Evolutionary conservation across 2,797 vertebrate genomes (phyloP).

Genomic region (Loriculus beryllinus): DNA sequence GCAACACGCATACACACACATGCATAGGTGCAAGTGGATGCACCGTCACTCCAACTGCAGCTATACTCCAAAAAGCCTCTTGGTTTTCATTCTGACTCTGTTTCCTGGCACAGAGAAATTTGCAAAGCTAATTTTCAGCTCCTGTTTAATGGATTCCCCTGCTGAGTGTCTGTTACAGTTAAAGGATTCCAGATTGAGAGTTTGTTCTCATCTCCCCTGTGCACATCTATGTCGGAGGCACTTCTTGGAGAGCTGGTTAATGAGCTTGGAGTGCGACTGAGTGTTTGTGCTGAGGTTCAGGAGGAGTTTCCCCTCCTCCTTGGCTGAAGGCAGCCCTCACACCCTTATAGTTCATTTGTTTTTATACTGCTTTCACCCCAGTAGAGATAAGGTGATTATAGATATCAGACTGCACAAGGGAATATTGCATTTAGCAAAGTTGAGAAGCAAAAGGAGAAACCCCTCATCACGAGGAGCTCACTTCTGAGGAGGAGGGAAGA

Average conservation of each 20-base stretch:
- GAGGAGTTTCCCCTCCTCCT: neutral
- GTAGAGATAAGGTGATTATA: neutral
- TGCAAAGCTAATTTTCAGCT: conserved; percentile 24
- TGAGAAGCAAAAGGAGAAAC: neutral
- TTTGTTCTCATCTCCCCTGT: neutral
- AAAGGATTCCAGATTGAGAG: conserved; percentile 11
- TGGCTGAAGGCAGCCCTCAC: neutral
- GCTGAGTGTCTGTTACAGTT: neutral
- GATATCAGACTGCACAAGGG: neutral
- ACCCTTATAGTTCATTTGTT: neutral
- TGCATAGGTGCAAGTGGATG: neutral
- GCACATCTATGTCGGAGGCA: neutral
- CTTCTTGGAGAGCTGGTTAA: neutral
- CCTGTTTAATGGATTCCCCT: neutral
- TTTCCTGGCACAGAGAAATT: neutral
- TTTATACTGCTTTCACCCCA: neutral
- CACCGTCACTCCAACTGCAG: neutral
- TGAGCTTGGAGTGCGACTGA: neutral
- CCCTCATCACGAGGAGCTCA: neutral
- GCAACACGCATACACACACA: neutral
- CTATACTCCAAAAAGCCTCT: neutral
- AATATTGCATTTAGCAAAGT: neutral
- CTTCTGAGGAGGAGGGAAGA: neutral
- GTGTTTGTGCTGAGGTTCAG: neutral
- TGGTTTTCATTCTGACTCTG: neutral